Base-by-base conservation (phyloP, 2,113 vertebrate species). In the Lophius piscatorius region DNA sequence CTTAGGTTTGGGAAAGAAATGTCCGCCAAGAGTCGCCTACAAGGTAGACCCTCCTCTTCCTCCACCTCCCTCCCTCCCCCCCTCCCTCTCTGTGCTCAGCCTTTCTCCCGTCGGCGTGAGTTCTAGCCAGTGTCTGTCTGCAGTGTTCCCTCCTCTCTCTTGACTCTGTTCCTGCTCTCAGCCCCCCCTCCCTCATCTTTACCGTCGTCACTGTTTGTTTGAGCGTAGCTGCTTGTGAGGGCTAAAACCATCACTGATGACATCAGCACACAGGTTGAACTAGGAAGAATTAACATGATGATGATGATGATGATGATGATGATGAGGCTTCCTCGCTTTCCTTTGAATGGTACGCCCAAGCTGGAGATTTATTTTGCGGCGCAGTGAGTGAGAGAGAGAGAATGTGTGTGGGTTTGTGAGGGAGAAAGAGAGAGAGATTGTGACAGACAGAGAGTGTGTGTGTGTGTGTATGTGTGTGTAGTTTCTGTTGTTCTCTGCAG, bases 1-100 rank as follows among this genome's bases (percentile, higher is more conserved):
- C 83, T 94, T 98, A 92, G 96, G 97, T 92, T 94, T 98, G 88
- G 97, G 97, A 90, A 98, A 98, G 96, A 96, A 97, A 92, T 98
- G 97, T 88, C 97, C 97, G 22, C 95, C 95, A 87, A 94, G 96
- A 72, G 90, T 98, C 90, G 96, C 97, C 78, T 97, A 98, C 93
- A 98, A 98, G 97, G 97, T 98, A 98, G 95, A 93, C 81, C 77
- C 82, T 81, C 74, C 70, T 64, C 60, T 71, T 73, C 70, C 39
- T 68, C 70, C 58, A 57, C 54, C 64, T 81, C 67, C 44, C 60
- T 66, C 67, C 70, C n/a, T n/a, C 39, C 66, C 70, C 58, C 54
- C 54, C 64, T 81, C 67, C 44, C 60, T 66, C 67, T 69, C 70
- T 80, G 20, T 81, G 47, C 60, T 76, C 62, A 0, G 34, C 54